A percentile compares a stretch with the other conserved stretches of the same genome.
These are phyloP conservation scores for Xestobium rufovillosum DNA, from an alignment of 2,888 invertebrate genomes.

Conservation along the genomic window DNA sequence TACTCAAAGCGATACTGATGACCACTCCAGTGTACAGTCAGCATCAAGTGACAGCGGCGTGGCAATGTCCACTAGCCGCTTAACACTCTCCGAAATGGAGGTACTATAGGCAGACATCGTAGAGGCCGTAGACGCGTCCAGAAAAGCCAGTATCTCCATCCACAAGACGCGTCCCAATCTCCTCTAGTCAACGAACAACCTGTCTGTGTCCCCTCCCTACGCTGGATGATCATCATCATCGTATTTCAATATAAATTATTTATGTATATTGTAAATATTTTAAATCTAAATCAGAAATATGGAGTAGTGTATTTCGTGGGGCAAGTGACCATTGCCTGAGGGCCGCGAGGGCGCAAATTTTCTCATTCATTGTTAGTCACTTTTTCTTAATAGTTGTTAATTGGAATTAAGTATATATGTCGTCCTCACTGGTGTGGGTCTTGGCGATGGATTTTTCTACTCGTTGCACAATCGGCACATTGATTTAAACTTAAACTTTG, in stretches of 20 bases:
- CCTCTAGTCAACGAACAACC: conserved; percentile 36
- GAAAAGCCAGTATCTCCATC: conserved; percentile 28
- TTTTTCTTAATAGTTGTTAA: too few species aligned
- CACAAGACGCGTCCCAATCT: conserved; percentile 19
- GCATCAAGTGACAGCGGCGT: conserved; percentile 66
- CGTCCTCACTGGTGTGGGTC: too few species aligned
- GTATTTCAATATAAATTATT: conserved; percentile 35
- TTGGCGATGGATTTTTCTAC: too few species aligned
- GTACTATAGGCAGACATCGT: conserved; percentile 38
- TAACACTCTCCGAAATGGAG: conserved; percentile 56
- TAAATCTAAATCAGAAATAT: conserved; percentile 36
- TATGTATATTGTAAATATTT: conserved; percentile 42
- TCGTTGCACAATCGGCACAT: too few species aligned
- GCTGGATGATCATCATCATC: conserved; percentile 30
- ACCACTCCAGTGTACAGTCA: conserved; percentile 71
- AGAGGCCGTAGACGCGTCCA: conserved; percentile 31
- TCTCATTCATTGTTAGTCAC: too few species aligned
- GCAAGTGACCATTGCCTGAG: conserved; percentile 32
- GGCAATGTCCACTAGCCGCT: conserved; percentile 59
- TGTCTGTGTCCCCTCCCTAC: conserved; percentile 26
- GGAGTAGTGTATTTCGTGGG: conserved; percentile 29
- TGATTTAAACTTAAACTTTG: too few species aligned
- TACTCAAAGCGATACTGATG: conserved; percentile 77
- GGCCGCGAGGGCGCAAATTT: conserved; percentile 28
- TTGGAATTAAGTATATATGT: too few species aligned